These are phyloP conservation scores for Chloropsis hardwickii DNA, from an alignment of 2,113 vertebrate species.

Conservation along the genomic window DNA sequence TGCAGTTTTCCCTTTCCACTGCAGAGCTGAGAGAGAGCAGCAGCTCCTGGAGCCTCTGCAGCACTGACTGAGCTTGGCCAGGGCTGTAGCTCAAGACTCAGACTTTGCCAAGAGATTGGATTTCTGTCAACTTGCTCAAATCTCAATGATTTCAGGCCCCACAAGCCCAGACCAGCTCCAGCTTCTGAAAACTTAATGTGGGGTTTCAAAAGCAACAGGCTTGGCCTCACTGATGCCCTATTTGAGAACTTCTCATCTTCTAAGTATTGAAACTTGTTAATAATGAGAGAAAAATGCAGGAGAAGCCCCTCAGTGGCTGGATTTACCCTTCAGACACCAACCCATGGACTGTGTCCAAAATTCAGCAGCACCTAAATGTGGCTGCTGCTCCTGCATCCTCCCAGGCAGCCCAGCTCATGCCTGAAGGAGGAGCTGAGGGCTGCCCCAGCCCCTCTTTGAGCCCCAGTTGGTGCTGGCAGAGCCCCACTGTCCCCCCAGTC, in stretches of 20 bases:
- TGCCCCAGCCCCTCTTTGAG: background rate
- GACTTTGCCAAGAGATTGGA: background rate
- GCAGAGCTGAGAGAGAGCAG: background rate
- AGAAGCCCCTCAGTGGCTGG: background rate
- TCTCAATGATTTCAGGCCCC: background rate
- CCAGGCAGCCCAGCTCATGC: background rate
- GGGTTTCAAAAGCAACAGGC: background rate
- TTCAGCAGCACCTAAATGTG: fast-evolving
- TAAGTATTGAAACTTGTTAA: background rate
- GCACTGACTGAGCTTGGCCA: background rate
- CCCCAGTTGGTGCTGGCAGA: background rate
- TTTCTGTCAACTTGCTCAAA: background rate
- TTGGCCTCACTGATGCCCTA: background rate
- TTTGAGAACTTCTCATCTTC: background rate
- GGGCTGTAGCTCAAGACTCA: background rate
- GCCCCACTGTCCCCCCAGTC: background rate
- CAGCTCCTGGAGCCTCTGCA: background rate
- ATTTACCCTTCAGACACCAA: background rate
- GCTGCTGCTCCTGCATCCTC: background rate
- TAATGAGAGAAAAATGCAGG: background rate
- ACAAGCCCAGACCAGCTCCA: background rate
- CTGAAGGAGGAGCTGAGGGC: background rate
- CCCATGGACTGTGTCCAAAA: fast-evolving
- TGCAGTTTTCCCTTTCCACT: background rate
- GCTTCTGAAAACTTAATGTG: background rate